phyloP scores from a whole-genome alignment of 2,888 invertebrate genomes.

The Apamea crenata region DNA sequence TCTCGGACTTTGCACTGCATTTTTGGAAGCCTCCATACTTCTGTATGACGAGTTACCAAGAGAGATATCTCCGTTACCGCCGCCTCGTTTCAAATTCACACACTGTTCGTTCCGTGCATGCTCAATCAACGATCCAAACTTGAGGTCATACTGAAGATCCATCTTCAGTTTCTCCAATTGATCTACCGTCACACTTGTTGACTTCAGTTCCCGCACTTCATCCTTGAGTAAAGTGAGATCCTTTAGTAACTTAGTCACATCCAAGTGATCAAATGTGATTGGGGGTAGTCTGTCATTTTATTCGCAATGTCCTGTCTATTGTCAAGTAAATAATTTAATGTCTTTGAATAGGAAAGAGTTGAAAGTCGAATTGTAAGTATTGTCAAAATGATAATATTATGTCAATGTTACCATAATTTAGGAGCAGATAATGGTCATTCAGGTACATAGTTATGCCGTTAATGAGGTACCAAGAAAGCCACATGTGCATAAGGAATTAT shows the following conservation, averaged over 20 bases:
- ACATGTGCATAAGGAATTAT: too few relatives aligned
- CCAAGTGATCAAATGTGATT: background rate
- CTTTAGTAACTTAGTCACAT: conserved; percentile 10
- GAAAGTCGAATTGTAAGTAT: too few relatives aligned
- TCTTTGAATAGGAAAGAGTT: too few relatives aligned
- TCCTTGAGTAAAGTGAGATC: background rate
- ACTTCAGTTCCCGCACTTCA: background rate
- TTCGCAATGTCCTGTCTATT: too few relatives aligned
- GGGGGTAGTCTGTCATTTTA: background rate
- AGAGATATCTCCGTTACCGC: background rate
- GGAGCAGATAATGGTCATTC: too few relatives aligned
- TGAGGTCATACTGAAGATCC: background rate
- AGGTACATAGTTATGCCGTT: too few relatives aligned
- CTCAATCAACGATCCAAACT: background rate
- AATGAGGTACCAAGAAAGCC: too few relatives aligned
- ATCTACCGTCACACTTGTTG: background rate
- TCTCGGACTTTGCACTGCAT: background rate
- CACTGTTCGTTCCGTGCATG: background rate
- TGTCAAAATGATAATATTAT: too few relatives aligned
- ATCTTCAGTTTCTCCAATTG: conserved; percentile 5
- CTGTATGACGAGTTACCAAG: background rate
- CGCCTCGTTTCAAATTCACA: conserved; percentile 6
- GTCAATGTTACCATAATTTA: too few relatives aligned
- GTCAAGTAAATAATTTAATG: too few relatives aligned
- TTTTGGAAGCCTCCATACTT: background rate